Evolutionary conservation across 2,113 vertebrate species (phyloP).

Genomic region (Scortum barcoo): DNA sequence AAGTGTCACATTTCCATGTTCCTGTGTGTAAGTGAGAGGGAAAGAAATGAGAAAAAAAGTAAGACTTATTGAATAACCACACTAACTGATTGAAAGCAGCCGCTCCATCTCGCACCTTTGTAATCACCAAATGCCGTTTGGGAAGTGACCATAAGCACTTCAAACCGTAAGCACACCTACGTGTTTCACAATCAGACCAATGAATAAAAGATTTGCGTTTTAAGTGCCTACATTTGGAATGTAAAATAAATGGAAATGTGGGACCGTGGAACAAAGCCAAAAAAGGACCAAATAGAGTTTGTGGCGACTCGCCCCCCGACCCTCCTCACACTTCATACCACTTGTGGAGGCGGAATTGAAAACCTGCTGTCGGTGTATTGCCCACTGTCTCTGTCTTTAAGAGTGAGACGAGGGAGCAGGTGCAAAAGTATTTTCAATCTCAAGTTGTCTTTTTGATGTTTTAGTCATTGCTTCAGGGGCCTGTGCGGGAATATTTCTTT

Average conservation of each 20-base stretch:
- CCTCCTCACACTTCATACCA: slow-evolving; percentile 33
- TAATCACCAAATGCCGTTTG: slow-evolving; percentile 66
- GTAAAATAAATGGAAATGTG: slow-evolving; percentile 55
- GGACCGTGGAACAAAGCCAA: slow-evolving; percentile 39
- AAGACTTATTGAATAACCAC: slow-evolving; percentile 53
- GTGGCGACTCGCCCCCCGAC: slow-evolving; percentile 27
- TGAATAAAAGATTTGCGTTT: slow-evolving; percentile 77
- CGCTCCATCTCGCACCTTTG: slow-evolving; percentile 30
- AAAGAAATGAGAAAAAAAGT: background rate
- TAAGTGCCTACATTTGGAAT: slow-evolving; percentile 67
- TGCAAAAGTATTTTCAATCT: slow-evolving; percentile 56
- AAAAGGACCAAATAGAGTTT: slow-evolving; percentile 44
- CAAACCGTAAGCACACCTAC: slow-evolving; percentile 69
- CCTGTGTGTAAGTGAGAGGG: background rate
- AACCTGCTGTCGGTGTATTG: slow-evolving; percentile 37
- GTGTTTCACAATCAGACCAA: slow-evolving; percentile 65
- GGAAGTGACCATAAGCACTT: slow-evolving; percentile 66
- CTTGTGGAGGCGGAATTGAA: slow-evolving; percentile 65
- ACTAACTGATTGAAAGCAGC: slow-evolving; percentile 51
- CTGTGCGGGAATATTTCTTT: background rate
- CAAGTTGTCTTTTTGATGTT: slow-evolving; percentile 52
- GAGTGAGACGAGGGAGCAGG: slow-evolving; percentile 47
- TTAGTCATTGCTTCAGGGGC: slow-evolving; percentile 25
- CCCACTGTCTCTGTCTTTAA: slow-evolving; percentile 36
- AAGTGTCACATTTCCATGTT: background rate